Conservation (phyloP, 2,113 vertebrate genomes). For the Irena cyanogastra region DNA sequence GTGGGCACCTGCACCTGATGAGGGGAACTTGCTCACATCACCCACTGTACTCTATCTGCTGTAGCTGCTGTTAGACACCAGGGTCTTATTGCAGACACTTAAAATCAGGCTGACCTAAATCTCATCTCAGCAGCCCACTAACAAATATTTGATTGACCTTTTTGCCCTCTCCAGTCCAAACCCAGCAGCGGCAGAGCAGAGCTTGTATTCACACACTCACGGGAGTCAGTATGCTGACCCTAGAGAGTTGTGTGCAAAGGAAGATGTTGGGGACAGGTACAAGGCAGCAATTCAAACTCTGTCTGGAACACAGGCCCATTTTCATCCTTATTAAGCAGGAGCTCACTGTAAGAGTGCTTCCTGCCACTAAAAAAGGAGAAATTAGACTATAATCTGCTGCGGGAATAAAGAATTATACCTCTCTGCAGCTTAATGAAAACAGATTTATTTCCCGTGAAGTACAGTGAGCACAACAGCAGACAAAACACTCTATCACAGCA, state of each 20-base stretch:
- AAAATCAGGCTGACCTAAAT: background rate
- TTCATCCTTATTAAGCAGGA: background rate
- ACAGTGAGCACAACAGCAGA: background rate
- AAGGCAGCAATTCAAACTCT: background rate
- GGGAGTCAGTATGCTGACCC: background rate
- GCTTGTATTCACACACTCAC: background rate
- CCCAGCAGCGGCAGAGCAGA: background rate
- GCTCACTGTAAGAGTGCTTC: background rate
- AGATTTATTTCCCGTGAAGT: background rate
- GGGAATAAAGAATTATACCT: background rate
- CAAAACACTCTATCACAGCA: background rate
- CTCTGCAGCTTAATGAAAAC: background rate
- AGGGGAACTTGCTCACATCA: background rate
- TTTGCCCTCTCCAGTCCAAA: background rate
- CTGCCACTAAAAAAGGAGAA: background rate
- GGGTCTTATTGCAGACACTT: background rate
- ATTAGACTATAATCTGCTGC: background rate
- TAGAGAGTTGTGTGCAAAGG: background rate
- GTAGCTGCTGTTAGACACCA: background rate
- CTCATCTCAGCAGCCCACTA: background rate
- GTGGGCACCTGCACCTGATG: background rate
- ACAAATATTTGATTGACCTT: background rate
- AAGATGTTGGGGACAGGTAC: background rate
- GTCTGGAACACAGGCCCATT: background rate
- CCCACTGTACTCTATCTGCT: background rate